Percentiles rank a stretch among this genome's conserved stretches.
Conservation (phyloP, 2,797 vertebrate genomes). For the Molossus alvarezi region DNA sequence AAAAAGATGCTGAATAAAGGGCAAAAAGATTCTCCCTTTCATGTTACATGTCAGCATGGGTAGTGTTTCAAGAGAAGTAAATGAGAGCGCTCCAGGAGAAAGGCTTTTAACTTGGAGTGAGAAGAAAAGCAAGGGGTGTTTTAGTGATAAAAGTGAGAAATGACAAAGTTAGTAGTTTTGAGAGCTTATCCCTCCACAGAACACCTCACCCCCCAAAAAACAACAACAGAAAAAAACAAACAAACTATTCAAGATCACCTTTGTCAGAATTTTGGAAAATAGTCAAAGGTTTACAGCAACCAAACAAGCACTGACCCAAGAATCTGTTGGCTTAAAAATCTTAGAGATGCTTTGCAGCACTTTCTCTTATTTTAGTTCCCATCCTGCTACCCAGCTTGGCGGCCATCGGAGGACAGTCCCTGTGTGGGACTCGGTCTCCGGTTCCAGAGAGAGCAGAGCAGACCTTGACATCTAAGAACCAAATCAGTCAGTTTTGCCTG, state of each 20-base stretch:
- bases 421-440: no score
- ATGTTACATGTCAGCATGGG: fast-evolving
- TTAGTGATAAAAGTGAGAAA: background rate
- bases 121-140: background rate
- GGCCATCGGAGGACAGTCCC: background rate
- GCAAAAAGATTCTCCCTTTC: background rate
- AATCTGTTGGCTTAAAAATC: background rate
- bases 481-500: background rate
- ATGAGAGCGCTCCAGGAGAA: background rate
- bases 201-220: background rate
- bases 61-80: background rate
- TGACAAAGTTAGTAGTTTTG: background rate
- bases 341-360: background rate
- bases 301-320: background rate
- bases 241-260: background rate
- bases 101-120: background rate
- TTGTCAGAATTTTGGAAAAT: background rate
- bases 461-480: background rate
- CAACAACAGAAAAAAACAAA: background rate
- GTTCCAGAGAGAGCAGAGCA: background rate
- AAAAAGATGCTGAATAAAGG: background rate
- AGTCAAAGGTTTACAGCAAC: background rate
- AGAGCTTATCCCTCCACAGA: background rate
- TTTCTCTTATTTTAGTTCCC: background rate
- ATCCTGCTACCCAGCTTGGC: background rate